Conservation (phyloP, 1,140 invertebrate genomes). For the Hirudo medicinalis region DNA sequence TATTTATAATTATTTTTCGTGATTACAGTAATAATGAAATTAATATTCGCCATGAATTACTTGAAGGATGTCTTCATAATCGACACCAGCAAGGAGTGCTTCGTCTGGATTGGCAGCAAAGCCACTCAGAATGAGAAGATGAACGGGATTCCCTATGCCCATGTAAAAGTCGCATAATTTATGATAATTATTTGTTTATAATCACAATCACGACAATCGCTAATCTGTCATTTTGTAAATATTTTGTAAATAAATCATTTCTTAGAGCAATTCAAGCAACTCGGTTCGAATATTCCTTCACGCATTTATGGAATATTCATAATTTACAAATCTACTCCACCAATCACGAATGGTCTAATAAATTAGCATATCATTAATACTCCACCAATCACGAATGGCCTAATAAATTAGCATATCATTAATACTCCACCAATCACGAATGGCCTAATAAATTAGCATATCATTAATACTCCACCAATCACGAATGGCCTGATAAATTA, state of each 20-base stretch:
- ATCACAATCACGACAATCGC: too few relatives aligned
- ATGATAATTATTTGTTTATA: too few relatives aligned
- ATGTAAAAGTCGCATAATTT: conserved; percentile 27
- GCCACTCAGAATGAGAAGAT: conserved; percentile 46
- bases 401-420: conserved; percentile 18
- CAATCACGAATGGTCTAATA: too few relatives aligned
- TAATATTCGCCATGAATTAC: neutral
- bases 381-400: neutral
- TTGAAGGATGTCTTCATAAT: conserved; percentile 65
- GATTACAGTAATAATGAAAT: neutral
- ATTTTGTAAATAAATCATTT: too few relatives aligned
- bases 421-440: neutral
- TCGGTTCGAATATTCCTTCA: too few relatives aligned
- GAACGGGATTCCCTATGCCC: conserved; percentile 36
- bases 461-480: neutral
- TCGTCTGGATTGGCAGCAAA: conserved; percentile 67
- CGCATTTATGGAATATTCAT: too few relatives aligned
- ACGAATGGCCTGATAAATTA: conserved; percentile 15
- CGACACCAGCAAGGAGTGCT: conserved; percentile 53
- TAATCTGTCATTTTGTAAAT: too few relatives aligned
- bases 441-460: conserved; percentile 20
- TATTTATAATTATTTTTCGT: neutral
- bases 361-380: conserved; percentile 17
- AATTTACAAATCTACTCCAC: too few relatives aligned
- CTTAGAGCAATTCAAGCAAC: too few relatives aligned